A percentile compares a stretch with the other conserved stretches of the same genome.
These are phyloP conservation scores for Orthosia incerta DNA, from an alignment of 2,888 invertebrate genomes.

Conservation along the genomic window DNA sequence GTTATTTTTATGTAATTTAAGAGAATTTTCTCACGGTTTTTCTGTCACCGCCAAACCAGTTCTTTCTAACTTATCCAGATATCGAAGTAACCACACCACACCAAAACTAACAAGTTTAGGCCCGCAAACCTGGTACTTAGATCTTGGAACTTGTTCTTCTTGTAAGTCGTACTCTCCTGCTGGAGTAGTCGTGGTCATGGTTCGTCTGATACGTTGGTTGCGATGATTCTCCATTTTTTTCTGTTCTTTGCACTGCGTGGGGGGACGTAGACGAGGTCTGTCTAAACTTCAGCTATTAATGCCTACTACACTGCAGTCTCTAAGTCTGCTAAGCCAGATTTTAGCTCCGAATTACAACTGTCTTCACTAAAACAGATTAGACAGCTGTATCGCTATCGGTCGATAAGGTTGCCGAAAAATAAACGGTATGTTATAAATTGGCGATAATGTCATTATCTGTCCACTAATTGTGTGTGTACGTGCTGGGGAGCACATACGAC, in stretches of 20 bases:
- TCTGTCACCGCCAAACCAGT: not conserved
- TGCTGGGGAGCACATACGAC: conserved; percentile 61
- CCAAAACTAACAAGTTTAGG: not conserved
- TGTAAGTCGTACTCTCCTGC: no score
- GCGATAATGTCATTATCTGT: conserved; percentile 56
- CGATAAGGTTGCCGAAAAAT: conserved; percentile 52
- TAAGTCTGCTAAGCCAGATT: conserved; percentile 16
- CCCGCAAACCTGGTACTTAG: no score
- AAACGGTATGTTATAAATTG: conserved; percentile 54
- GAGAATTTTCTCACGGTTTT: not conserved
- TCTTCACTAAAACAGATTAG: conserved; percentile 29
- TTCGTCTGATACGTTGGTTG: no score
- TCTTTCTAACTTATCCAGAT: not conserved
- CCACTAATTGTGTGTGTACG: conserved; percentile 57
- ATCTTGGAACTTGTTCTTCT: not conserved
- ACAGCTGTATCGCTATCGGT: conserved; percentile 42
- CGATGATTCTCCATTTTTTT: no score
- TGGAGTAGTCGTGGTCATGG: no score
- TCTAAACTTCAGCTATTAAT: no score
- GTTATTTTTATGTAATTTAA: not conserved
- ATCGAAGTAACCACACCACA: no score
- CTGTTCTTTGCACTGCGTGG: no score
- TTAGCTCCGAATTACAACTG: not conserved
- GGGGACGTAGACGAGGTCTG: no score
- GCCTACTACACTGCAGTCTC: not conserved